Conservation (phyloP, 2,888 invertebrate species). For the Coenonympha glycerion region DNA sequence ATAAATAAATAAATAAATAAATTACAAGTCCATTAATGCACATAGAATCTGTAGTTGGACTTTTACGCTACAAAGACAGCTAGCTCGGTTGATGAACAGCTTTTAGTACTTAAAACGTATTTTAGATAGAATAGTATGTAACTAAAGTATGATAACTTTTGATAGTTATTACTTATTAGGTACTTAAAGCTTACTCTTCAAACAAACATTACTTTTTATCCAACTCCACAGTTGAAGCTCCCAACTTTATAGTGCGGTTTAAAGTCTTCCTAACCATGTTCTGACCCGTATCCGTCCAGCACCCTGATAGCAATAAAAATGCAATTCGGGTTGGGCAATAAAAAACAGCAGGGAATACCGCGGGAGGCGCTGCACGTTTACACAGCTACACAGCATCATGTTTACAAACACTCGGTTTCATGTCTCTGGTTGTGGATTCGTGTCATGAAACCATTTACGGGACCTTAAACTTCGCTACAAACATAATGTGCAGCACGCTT, state of each 20-base stretch:
- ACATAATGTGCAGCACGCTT: not conserved
- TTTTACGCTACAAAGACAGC: too few relatives aligned
- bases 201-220: not conserved
- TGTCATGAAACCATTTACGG: constrained; percentile 16
- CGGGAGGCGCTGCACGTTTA: too few relatives aligned
- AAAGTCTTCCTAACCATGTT: not conserved
- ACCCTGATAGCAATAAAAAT: constrained; percentile 33
- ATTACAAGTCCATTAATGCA: too few relatives aligned
- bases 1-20: too few relatives aligned
- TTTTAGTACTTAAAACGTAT: too few relatives aligned
- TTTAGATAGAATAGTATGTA: too few relatives aligned
- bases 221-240: not conserved
- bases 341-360: constrained; percentile 1
- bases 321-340: constrained; percentile 29
- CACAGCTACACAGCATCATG: constrained; percentile 46
- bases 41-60: too few relatives aligned
- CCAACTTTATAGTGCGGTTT: constrained; percentile 3
- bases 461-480: constrained; percentile 25
- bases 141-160: too few relatives aligned
- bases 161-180: too few relatives aligned
- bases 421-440: constrained; percentile 24
- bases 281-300: constrained; percentile 4
- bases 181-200: not conserved
- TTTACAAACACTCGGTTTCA: constrained; percentile 57
- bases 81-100: too few relatives aligned